These are phyloP conservation scores for Plebejus melissa DNA, from an alignment of 2,888 invertebrate species.

Conservation along the genomic window DNA sequence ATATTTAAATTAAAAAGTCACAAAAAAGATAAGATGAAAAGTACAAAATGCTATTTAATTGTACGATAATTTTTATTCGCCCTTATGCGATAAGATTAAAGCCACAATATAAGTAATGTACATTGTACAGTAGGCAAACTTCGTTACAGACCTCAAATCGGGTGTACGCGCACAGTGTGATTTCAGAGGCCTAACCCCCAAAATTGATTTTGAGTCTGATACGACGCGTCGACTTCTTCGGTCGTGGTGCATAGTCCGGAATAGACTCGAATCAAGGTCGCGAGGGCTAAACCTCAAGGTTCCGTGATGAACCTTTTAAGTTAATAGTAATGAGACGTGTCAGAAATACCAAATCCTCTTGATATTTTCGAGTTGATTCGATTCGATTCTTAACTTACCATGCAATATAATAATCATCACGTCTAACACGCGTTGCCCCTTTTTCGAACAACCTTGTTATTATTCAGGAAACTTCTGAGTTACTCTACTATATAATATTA, in stretches of 20 bases:
- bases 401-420: not conserved
- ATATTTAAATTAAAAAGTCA: conserved; percentile 2
- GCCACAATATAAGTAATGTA: not conserved
- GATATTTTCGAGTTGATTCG: no score
- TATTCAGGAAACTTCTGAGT: not conserved
- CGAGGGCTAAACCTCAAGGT: no score
- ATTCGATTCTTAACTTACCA: no score
- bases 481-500: not conserved
- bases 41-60: conserved; percentile 19
- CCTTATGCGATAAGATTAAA: conserved; percentile 15
- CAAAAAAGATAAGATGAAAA: not conserved
- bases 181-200: no score
- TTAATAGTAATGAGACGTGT: no score
- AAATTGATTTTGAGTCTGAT: not conserved
- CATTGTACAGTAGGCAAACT: not conserved
- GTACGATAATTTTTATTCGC: conserved; percentile 19
- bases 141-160: not conserved
- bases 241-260: not conserved
- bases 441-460: not conserved
- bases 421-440: not conserved
- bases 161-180: no score
- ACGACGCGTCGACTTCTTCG: not conserved
- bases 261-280: not conserved
- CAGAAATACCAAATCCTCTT: no score
- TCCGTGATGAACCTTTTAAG: no score